Percentiles rank a stretch among this genome's conserved stretches.
Conservation (phyloP, 1,140 invertebrate species). For the Caenorhabditis brenneri region DNA sequence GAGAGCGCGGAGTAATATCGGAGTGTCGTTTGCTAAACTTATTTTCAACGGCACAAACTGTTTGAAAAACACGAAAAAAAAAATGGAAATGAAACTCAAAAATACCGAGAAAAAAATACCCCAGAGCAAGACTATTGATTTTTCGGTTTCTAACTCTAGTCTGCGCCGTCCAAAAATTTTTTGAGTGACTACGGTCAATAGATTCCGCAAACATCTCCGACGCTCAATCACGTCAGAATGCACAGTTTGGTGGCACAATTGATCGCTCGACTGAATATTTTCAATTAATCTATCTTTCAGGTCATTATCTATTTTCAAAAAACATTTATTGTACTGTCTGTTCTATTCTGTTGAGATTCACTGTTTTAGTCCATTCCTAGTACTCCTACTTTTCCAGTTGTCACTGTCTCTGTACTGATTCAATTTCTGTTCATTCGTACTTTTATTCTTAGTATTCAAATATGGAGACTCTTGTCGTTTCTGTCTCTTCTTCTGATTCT, state of each 20-base stretch:
- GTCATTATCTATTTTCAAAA: not conserved
- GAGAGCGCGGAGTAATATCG: not conserved
- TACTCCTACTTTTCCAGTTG: slow-evolving; percentile 7
- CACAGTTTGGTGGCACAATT: no score
- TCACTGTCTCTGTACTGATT: not conserved
- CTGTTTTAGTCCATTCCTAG: slow-evolving; percentile 28
- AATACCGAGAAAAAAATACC: no score
- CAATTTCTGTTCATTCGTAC: not conserved
- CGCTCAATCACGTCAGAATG: no score
- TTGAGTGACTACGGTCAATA: no score
- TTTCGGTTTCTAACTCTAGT: no score
- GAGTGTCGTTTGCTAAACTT: not conserved
- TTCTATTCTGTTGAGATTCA: slow-evolving; percentile 23
- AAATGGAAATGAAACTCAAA: no score
- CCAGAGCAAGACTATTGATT: no score
- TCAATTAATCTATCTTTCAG: not conserved
- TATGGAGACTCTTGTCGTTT: not conserved
- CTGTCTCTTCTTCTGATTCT: not conserved
- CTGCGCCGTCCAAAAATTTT: no score
- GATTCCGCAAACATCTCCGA: no score
- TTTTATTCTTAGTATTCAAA: slow-evolving; percentile 27
- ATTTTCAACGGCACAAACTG: no score
- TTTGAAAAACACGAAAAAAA: no score
- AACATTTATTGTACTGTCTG: not conserved
- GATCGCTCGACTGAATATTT: not conserved